A percentile compares a stretch with the other conserved stretches of the same genome.
Evolutionary conservation across 2,888 invertebrate genomes (phyloP).

Genomic region (Eupithecia pulchellata): DNA sequence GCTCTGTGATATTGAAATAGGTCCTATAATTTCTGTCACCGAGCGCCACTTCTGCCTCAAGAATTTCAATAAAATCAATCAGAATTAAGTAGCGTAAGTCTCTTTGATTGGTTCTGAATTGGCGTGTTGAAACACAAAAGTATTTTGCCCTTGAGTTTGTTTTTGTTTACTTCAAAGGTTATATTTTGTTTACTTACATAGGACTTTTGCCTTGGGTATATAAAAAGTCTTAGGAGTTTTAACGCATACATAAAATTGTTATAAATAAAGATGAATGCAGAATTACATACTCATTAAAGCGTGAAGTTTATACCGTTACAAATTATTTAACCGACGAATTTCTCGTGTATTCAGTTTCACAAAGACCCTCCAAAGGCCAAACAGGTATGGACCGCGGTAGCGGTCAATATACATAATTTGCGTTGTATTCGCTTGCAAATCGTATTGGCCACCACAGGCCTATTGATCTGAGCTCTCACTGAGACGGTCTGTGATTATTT

Average conservation of each 20-base stretch:
- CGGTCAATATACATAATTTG: neutral
- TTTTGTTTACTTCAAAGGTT: neutral
- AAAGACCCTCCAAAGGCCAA: neutral
- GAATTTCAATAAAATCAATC: neutral
- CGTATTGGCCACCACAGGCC: neutral
- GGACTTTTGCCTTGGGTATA: neutral
- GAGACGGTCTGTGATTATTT: too few relatives aligned
- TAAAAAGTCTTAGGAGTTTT: neutral
- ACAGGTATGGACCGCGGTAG: neutral
- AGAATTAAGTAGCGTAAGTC: neutral
- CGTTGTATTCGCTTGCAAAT: neutral
- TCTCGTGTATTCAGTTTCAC: neutral
- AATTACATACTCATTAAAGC: neutral
- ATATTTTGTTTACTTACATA: neutral
- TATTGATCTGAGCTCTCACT: neutral
- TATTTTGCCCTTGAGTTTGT: slow-evolving; percentile 4
- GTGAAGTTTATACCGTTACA: neutral
- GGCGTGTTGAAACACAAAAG: neutral
- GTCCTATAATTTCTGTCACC: neutral
- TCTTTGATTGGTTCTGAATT: slow-evolving; percentile 2
- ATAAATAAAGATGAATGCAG: neutral
- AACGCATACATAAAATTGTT: neutral
- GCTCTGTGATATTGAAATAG: slow-evolving; percentile 25
- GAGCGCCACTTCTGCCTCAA: neutral
- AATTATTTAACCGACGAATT: neutral